Conservation (phyloP, 2,113 vertebrate species). For the Saccopteryx leptura region DNA sequence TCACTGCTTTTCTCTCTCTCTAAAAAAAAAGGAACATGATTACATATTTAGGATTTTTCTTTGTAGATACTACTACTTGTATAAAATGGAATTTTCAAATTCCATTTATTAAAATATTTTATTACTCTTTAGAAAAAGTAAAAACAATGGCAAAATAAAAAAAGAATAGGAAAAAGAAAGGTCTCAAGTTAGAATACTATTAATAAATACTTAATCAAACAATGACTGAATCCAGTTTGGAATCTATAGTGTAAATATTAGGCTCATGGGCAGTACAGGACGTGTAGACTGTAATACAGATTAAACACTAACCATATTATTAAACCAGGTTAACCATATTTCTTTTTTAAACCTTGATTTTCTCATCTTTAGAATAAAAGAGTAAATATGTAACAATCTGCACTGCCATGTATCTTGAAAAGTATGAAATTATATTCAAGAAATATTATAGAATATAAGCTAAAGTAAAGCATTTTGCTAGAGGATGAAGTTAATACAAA, state of each 20-base stretch:
- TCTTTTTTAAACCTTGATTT: background rate
- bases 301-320: background rate
- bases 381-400: background rate
- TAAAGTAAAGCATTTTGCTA: background rate
- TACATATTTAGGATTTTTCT: too few relatives aligned
- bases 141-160: slow-evolving; percentile 37
- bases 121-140: slow-evolving; percentile 58
- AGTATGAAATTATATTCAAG: background rate
- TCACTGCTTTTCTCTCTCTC: too few relatives aligned
- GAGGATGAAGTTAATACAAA: background rate
- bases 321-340: background rate
- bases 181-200: background rate
- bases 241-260: background rate
- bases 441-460: background rate
- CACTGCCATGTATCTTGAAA: background rate
- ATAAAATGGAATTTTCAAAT: slow-evolving; percentile 61
- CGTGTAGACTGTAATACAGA: background rate
- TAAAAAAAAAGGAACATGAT: too few relatives aligned
- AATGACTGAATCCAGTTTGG: background rate
- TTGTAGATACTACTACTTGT: slow-evolving; percentile 20
- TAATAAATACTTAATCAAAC: background rate
- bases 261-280: background rate
- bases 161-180: background rate
- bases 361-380: background rate
- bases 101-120: background rate